Base-by-base conservation (phyloP, 1,140 invertebrate species). In the Pogonomyrmex barbatus region DNA sequence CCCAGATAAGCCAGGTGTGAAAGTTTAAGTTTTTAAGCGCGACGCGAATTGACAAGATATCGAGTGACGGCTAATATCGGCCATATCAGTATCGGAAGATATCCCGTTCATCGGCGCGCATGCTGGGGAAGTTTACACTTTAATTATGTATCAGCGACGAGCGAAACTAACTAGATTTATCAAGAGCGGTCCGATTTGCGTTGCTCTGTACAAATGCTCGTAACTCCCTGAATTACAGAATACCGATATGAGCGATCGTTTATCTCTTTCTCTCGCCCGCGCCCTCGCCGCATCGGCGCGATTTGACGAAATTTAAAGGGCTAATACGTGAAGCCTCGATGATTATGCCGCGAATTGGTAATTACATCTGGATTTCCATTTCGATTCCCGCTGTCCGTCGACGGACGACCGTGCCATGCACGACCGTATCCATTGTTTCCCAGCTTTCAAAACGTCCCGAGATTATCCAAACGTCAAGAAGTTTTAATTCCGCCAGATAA, bases 301-400 rank as follows among this genome's bases (percentile, higher is more conserved):
- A 91, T 91, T 91, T 78, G 87, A 82, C 87, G 79, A 91, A 89
- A 89, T 91, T 91, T 91, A 89, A 91, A 91, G 87, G 87, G 76
- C 87, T 79, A 87, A 86, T 87, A 78, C 75, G 63, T 70, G 87
- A 91, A 83, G 78, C 87, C 45, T 84, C 89, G 78, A 91, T 90
- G 90, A 90, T 90, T 88, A 86, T 88, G 71, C 81, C 77, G 75
- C 77, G 78, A 63, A 67, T 84, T 83, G 77, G 62, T 90, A 89
- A 90, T 89, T 89, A 89, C 87, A 81, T 70, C 78, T 68, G 88
- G 65, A 87, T 89, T 89, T 89, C 75, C 75, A 89, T 87, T 73
- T 81, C 63, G 54, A 65, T 88, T 67, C 58, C 65, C 84, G 33
- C 63, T 71, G 84, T 79, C 75, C 63, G 12, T 50, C 39, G 75